Evolutionary conservation across 2,797 vertebrate genomes (phyloP).

Genomic region (Acanthurus leucopareius): DNA sequence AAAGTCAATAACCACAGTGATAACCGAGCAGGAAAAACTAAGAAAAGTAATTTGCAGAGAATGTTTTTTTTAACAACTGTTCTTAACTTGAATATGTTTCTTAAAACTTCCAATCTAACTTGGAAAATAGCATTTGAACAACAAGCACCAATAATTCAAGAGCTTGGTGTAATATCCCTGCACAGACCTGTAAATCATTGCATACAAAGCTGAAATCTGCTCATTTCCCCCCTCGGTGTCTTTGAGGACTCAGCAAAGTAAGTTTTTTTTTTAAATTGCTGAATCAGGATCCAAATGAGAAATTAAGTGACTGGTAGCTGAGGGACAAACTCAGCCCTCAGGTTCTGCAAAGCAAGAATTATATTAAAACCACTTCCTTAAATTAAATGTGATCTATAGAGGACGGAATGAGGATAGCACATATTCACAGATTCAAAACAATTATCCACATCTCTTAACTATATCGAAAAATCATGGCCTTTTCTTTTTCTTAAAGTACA

Average conservation of each 20-base stretch:
- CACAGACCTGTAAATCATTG: background rate
- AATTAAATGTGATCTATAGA: background rate
- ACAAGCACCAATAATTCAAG: background rate
- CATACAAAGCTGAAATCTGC: background rate
- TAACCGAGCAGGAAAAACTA: conserved; percentile 30
- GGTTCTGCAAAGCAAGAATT: background rate
- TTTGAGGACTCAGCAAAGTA: conserved; percentile 14
- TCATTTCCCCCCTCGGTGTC: conserved; percentile 4
- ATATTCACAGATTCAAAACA: conserved; percentile 5
- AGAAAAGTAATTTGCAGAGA: conserved; percentile 31
- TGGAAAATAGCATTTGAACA: background rate
- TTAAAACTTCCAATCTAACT: background rate
- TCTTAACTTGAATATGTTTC: conserved; percentile 3
- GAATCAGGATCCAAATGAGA: conserved; percentile 35
- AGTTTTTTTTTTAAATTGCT: conserved; percentile 10
- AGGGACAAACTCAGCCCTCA: conserved; percentile 15
- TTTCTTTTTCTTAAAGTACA: background rate
- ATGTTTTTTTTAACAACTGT: conserved; percentile 12
- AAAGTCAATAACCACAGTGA: conserved; percentile 56
- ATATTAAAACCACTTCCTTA: conserved; percentile 2
- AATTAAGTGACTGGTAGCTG: conserved; percentile 27
- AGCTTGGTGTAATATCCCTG: background rate
- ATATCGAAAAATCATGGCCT: conserved; percentile 4
- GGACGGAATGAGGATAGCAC: background rate
- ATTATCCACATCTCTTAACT: background rate